A percentile compares a stretch with the other conserved stretches of the same genome.
These are phyloP conservation scores for Caenorhabditis sp. DNA, from an alignment of 2,888 invertebrate species.

Conservation along the genomic window DNA sequence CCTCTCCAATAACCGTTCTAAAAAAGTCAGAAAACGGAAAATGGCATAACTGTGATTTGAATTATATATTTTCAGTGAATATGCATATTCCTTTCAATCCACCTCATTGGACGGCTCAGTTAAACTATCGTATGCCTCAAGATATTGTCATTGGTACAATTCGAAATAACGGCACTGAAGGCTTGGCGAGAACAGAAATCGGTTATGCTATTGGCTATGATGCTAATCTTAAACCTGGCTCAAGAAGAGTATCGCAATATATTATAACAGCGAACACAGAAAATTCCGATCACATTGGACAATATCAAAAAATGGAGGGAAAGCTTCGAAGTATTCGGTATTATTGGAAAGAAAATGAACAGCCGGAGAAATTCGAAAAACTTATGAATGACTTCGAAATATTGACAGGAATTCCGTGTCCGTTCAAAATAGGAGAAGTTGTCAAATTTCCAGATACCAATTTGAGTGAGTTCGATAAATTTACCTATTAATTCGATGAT, in stretches of 20 bases:
- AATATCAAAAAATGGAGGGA: slow-evolving; percentile 69
- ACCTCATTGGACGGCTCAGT: slow-evolving; percentile 36
- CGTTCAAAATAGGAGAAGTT: slow-evolving; percentile 64
- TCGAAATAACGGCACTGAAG: slow-evolving; percentile 35
- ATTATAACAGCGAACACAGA: slow-evolving; percentile 49
- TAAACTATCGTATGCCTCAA: slow-evolving; percentile 36
- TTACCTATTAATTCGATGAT: no score
- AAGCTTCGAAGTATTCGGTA: slow-evolving; percentile 62
- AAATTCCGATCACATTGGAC: slow-evolving; percentile 58
- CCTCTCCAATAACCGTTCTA: no score
- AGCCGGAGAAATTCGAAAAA: slow-evolving; percentile 44
- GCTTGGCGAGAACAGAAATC: slow-evolving; percentile 47
- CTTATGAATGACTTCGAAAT: slow-evolving; percentile 51
- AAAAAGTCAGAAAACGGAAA: no score
- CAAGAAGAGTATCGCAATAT: slow-evolving; percentile 54
- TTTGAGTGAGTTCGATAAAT: slow-evolving; percentile 57
- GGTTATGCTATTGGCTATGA: slow-evolving; percentile 58
- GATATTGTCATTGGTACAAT: slow-evolving; percentile 44
- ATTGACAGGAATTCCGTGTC: slow-evolving; percentile 54
- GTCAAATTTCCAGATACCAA: slow-evolving; percentile 64
- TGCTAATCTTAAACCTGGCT: slow-evolving; percentile 57
- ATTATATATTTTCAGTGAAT: slow-evolving; percentile 22
- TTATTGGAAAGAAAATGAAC: slow-evolving; percentile 55
- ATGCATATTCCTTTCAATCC: slow-evolving; percentile 40
- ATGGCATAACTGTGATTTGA: no score